phyloP scores from a whole-genome alignment of 1,140 invertebrate genomes.

The Bombus breviceps region DNA sequence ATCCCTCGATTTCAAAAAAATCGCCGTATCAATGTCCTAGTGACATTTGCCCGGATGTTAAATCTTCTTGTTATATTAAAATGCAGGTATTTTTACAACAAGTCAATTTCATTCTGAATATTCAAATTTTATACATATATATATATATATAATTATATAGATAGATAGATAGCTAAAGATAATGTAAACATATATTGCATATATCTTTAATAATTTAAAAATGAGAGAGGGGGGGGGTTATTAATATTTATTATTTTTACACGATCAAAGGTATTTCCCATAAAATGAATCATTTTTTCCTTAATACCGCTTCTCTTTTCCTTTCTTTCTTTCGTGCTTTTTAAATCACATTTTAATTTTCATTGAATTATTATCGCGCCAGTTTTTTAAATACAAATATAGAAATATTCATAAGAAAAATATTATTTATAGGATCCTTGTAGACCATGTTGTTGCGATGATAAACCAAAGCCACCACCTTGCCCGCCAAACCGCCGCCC shows the following conservation, averaged over 20 bases:
- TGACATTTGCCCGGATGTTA: constrained; percentile 31
- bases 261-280: background rate
- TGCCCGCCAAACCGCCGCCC: constrained; percentile 59
- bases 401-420: background rate
- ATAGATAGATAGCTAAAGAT: too few species aligned
- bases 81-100: constrained; percentile 63
- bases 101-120: background rate
- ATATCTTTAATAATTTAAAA: background rate
- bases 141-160: background rate
- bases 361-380: background rate
- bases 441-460: constrained; percentile 45
- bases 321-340: background rate
- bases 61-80: constrained; percentile 64
- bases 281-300: too few species aligned
- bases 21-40: constrained; percentile 1
- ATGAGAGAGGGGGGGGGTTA: too few species aligned
- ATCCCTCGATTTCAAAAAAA: constrained; percentile 8
- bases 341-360: background rate
- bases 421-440: constrained; percentile 62
- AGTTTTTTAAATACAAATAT: background rate
- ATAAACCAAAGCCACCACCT: constrained; percentile 34
- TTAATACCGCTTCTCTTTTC: too few species aligned
- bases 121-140: background rate
- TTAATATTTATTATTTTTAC: background rate
- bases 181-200: too few species aligned